Evolutionary conservation across 2,113 vertebrate genomes (phyloP), one percentile per base, ranked within the genome.

Genomic region (Oryzias melastigma): DNA sequence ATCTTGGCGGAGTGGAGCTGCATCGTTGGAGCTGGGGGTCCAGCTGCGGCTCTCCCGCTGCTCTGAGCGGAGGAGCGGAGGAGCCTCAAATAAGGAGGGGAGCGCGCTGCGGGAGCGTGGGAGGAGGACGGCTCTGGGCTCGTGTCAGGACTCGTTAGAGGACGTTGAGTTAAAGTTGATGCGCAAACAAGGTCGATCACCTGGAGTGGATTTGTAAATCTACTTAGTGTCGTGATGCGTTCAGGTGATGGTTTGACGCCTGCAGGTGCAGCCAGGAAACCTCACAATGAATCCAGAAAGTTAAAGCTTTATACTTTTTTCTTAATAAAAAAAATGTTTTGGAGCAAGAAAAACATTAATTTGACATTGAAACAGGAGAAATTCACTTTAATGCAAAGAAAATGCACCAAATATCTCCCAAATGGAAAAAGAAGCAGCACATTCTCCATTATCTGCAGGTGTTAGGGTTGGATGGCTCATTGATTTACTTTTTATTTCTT

Each of bases 121-220:
- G 88, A 78, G 87, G 85, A 78, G 87, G 85, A 71, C 55, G 72
- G 62, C 81, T 65, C 52, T 7, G 12, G 82, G 83, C 75, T 73
- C 25, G n/a, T 88, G 88, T 87, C 88, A 86, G 60, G 83, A 85
- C 68, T 87, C 85, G 78, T 89, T 87, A 86, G 62, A 77, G 42
- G 49, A 77, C 22, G 62, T 51, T 40, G 61, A 45, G 10, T 5
- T 24, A 67, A 56, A 65, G 65, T 3, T 45, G 60, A 71, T n/a
- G 61, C 40, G 3, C 22, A 19, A 48, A 19, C 16, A 5, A 45
- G 53, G 55, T 73, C 54, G 51, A 53, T 71, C 4, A 10, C 3
- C 19, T 6, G 35, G 68, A 58, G 27, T n/a, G 16, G 46, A 60
- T 52, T 19, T 20, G 5, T 58, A 61, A 83, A 85, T 77, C 5